Conservation (phyloP, 1,140 invertebrate species). For the Drosophila sucinea region DNA sequence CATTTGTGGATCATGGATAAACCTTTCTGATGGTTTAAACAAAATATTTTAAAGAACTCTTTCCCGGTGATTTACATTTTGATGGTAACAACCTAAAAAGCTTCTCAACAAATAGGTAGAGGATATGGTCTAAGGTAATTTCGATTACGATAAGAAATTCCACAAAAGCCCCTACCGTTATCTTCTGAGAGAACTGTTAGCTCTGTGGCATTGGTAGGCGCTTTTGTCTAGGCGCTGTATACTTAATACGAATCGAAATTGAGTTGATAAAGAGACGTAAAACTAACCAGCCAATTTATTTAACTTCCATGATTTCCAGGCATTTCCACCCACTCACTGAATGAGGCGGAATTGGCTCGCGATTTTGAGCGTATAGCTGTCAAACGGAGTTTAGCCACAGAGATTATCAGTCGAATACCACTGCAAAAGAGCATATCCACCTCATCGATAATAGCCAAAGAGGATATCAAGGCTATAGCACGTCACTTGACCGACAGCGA, state of each 20-base stretch:
- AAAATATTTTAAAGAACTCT: no score
- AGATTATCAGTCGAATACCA: constrained; percentile 89
- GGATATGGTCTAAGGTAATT: constrained; percentile 51
- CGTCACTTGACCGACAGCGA: constrained; percentile 83
- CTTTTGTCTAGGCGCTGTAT: background rate
- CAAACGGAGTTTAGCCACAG: constrained; percentile 85
- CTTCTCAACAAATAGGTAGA: constrained; percentile 27
- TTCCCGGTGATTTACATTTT: background rate
- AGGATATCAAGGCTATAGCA: constrained; percentile 76
- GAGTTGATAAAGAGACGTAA: constrained; percentile 27
- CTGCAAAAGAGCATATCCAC: constrained; percentile 96
- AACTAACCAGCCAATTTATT: constrained; percentile 34
- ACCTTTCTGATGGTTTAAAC: no score
- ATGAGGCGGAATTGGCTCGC: constrained; percentile 91
- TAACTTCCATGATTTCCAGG: constrained; percentile 61
- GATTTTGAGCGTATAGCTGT: constrained; percentile 86
- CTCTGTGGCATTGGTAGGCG: no score
- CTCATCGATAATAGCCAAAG: constrained; percentile 86
- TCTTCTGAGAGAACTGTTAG: constrained; percentile 23
- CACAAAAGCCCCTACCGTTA: constrained; percentile 57
- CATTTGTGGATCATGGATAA: no score
- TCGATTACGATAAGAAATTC: constrained; percentile 74
- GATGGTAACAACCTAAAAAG: constrained; percentile 32
- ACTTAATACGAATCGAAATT: constrained; percentile 15
- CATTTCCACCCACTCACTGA: constrained; percentile 92